Evolutionary conservation across 2,113 vertebrate species (phyloP).

Genomic region (Candoia aspera): DNA sequence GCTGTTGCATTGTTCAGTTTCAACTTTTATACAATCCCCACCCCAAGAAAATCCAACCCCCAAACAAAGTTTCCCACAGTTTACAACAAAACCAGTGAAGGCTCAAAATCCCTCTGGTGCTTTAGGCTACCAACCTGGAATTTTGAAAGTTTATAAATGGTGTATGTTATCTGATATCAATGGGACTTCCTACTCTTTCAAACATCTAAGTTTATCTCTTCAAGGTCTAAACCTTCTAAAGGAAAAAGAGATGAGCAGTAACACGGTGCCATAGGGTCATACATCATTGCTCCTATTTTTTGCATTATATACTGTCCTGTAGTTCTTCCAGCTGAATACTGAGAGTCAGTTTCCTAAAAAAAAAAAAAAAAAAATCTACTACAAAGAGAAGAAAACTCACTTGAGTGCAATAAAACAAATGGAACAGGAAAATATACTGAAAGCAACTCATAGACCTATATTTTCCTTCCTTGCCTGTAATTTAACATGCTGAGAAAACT

Average conservation of each 20-base stretch:
- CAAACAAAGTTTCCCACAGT: background rate
- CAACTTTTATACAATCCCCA: background rate
- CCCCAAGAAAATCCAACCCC: background rate
- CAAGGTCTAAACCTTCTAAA: background rate
- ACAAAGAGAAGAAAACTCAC: background rate
- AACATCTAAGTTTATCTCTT: background rate
- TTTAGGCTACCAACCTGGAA: background rate
- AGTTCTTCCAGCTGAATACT: background rate
- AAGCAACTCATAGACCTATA: conserved; percentile 6
- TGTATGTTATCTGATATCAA: background rate
- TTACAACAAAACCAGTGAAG: background rate
- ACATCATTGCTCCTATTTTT: background rate
- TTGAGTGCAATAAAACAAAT: background rate
- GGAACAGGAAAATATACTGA: background rate
- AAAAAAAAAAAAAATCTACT: background rate
- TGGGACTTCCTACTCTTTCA: background rate
- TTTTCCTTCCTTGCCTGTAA: background rate
- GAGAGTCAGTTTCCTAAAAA: background rate
- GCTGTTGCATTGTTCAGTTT: background rate
- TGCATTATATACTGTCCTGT: background rate
- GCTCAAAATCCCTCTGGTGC: background rate
- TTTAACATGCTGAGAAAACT: background rate
- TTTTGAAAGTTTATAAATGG: background rate
- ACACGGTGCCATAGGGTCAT: background rate
- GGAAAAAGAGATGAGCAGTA: background rate